Conservation (phyloP, 2,797 vertebrate genomes). For the Pelobates cultripes region DNA sequence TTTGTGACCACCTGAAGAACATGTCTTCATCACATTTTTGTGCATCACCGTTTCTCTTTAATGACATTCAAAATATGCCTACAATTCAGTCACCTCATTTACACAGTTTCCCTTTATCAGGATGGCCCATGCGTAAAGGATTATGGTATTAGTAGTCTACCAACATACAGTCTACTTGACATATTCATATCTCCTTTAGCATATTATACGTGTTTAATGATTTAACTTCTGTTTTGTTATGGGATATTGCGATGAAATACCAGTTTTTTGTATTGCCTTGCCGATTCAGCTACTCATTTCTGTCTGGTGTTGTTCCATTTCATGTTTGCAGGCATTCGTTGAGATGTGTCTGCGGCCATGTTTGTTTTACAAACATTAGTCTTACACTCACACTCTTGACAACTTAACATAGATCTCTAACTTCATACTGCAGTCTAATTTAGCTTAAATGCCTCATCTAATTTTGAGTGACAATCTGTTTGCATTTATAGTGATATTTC, state of each 20-base stretch:
- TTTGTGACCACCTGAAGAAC: too few relatives aligned
- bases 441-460: not conserved
- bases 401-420: not conserved
- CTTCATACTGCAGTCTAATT: not conserved
- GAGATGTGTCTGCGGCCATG: not conserved
- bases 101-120: too few relatives aligned
- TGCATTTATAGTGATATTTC: slow-evolving; percentile 37
- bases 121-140: too few relatives aligned
- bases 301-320: too few relatives aligned
- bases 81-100: too few relatives aligned
- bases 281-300: too few relatives aligned
- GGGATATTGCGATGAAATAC: too few relatives aligned
- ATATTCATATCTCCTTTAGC: not conserved
- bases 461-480: slow-evolving; percentile 36
- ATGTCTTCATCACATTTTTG: too few relatives aligned
- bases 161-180: not conserved
- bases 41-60: too few relatives aligned
- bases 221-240: not conserved
- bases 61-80: too few relatives aligned
- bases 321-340: not conserved
- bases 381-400: not conserved
- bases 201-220: not conserved
- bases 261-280: too few relatives aligned
- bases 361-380: not conserved
- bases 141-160: too few relatives aligned